Evolutionary conservation across 2,888 invertebrate genomes (phyloP).

Genomic region (Pandemis heparana): DNA sequence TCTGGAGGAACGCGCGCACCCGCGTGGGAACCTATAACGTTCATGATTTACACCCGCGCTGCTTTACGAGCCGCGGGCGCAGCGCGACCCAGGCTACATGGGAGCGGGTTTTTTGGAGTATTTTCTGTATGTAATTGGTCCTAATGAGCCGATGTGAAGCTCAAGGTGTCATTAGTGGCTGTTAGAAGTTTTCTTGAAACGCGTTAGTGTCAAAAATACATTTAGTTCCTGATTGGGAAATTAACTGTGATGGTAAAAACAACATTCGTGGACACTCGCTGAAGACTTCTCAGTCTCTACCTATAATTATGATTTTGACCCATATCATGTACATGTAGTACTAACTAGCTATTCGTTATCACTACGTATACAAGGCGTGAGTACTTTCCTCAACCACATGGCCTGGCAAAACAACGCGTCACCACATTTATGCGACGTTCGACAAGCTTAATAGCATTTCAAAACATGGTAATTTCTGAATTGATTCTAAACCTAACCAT

Average conservation of each 20-base stretch:
- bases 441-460: background rate
- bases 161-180: background rate
- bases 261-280: background rate
- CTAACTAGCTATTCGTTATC: too few relatives aligned
- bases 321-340: too few relatives aligned
- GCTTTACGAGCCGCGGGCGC: constrained; percentile 14
- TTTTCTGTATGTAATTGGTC: constrained; percentile 28
- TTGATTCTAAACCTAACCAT: background rate
- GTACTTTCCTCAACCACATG: too few relatives aligned
- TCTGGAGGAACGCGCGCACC: constrained; percentile 69
- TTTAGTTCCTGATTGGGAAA: background rate
- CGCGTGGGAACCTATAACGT: constrained; percentile 78
- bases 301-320: too few relatives aligned
- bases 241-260: background rate
- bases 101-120: constrained; percentile 27
- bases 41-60: constrained; percentile 69
- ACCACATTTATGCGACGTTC: background rate
- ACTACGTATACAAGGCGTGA: too few relatives aligned
- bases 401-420: background rate
- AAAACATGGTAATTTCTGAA: background rate
- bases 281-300: background rate
- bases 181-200: background rate
- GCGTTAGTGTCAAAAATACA: background rate
- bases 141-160: constrained; percentile 23
- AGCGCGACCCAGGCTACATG: constrained; percentile 27